Evolutionary conservation across 2,888 invertebrate genomes (phyloP).

Genomic region (Steinernema scapterisci): DNA sequence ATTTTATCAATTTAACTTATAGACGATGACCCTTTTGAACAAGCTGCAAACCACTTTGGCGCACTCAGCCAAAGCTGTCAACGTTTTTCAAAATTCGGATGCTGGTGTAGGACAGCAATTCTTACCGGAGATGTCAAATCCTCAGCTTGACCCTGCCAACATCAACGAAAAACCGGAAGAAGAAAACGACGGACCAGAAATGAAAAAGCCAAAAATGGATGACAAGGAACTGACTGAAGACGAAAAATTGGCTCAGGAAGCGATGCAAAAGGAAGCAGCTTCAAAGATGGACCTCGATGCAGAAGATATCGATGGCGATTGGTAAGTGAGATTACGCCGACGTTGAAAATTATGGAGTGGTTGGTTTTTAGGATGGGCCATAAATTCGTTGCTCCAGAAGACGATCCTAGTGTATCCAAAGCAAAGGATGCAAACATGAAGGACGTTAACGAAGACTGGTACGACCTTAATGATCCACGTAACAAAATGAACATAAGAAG

Average conservation of each 20-base stretch:
- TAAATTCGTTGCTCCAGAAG: slow-evolving; percentile 61
- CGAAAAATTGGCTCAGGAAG: slow-evolving; percentile 32
- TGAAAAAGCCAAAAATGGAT: slow-evolving; percentile 64
- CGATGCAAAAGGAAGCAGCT: slow-evolving; percentile 16
- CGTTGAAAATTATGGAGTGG: background rate
- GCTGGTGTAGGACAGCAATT: background rate
- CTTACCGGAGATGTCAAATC: slow-evolving; percentile 13
- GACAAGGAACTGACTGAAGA: slow-evolving; percentile 33
- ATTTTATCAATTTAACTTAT: slow-evolving; percentile 74
- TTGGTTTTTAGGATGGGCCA: slow-evolving; percentile 46
- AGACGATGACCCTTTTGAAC: slow-evolving; percentile 6
- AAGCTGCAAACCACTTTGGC: slow-evolving; percentile 10
- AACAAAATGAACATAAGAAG: slow-evolving; percentile 90
- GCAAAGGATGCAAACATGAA: slow-evolving; percentile 76
- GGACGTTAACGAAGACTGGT: slow-evolving; percentile 83
- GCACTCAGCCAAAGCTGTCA: background rate
- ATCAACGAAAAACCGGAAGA: slow-evolving; percentile 71
- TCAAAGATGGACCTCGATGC: slow-evolving; percentile 67
- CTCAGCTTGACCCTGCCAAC: slow-evolving; percentile 69
- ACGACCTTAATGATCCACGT: slow-evolving; percentile 91
- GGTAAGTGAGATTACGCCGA: slow-evolving; percentile 35
- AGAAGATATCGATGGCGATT: slow-evolving; percentile 57
- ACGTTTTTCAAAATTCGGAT: background rate
- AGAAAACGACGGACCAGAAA: slow-evolving; percentile 56
- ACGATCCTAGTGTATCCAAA: slow-evolving; percentile 55